Evolutionary conservation across 1,140 invertebrate species (phyloP).

Genomic region (Lycorma delicatula): DNA sequence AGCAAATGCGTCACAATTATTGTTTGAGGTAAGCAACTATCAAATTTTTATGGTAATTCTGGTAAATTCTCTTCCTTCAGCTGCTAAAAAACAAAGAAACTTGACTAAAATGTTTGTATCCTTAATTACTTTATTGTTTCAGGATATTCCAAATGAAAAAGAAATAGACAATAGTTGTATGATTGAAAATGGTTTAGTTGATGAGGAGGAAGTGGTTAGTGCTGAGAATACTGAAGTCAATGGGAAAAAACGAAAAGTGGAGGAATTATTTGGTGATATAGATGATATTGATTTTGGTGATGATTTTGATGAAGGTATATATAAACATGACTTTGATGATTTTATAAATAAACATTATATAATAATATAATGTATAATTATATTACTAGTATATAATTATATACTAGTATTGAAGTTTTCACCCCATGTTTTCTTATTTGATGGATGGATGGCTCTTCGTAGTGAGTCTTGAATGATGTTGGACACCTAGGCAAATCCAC

Average conservation of each 20-base stretch:
- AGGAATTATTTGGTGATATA: constrained; percentile 62
- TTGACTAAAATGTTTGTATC: background rate
- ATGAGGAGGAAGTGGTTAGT: background rate
- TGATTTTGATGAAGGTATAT: constrained; percentile 42
- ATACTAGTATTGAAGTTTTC: no score
- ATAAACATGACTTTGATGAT: constrained; percentile 26
- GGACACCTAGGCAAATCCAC: no score
- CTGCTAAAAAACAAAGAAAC: no score
- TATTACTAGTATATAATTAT: no score
- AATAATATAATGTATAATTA: no score
- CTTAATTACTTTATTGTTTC: background rate
- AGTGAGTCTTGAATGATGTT: background rate
- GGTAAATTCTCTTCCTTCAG: no score
- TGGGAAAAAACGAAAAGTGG: constrained; percentile 46
- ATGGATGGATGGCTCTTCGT: background rate
- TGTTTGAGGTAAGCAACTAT: constrained; percentile 24
- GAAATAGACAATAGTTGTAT: background rate
- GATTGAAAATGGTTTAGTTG: constrained; percentile 1
- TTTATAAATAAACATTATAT: background rate
- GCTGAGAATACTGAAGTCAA: constrained; percentile 11
- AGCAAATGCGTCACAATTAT: constrained; percentile 22
- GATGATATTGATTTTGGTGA: constrained; percentile 34
- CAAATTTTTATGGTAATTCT: background rate
- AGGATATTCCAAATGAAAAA: background rate
- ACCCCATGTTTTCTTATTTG: background rate